Evolutionary conservation across 2,888 invertebrate species (phyloP).

Genomic region (Mycogona germanica): DNA sequence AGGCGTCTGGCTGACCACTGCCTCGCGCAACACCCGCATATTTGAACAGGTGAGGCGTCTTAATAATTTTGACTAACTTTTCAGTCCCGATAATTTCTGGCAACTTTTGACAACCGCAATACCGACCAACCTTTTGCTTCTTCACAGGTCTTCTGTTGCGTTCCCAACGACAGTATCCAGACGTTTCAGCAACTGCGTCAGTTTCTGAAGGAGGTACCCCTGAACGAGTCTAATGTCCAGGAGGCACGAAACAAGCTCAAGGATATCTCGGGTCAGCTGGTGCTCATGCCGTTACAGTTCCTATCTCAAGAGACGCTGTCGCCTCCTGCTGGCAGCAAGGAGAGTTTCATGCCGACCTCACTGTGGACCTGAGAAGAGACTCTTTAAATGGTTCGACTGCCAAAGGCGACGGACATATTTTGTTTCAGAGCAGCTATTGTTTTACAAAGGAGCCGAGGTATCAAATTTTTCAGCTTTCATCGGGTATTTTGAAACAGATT

Average conservation of each 20-base stretch:
- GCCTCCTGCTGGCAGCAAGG: conserved; percentile 69
- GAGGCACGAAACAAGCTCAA: conserved; percentile 50
- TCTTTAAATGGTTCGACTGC: too few species aligned
- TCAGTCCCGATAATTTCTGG: not conserved
- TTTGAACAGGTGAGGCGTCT: conserved; percentile 62
- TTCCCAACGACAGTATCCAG: conserved; percentile 72
- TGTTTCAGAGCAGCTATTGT: too few species aligned
- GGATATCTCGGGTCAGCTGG: conserved; percentile 60
- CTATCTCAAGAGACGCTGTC: conserved; percentile 73
- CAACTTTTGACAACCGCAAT: too few species aligned
- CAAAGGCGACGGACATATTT: too few species aligned
- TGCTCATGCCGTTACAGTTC: conserved; percentile 79
- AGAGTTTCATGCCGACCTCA: conserved; percentile 82
- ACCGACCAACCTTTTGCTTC: not conserved
- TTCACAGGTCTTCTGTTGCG: conserved; percentile 65
- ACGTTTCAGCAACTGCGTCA: conserved; percentile 58
- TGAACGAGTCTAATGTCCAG: conserved; percentile 59
- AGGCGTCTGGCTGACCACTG: conserved; percentile 67
- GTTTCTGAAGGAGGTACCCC: conserved; percentile 57
- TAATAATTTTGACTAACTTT: not conserved
- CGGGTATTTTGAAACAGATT: too few species aligned
- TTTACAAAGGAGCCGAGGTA: too few species aligned
- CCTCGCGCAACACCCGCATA: conserved; percentile 68
- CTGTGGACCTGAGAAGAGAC: conserved; percentile 61
- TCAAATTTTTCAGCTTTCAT: too few species aligned